Percentiles rank a stretch among this genome's conserved stretches.
These are phyloP conservation scores for Isotomurus palustris DNA, from an alignment of 2,888 invertebrate species.

Conservation along the genomic window DNA sequence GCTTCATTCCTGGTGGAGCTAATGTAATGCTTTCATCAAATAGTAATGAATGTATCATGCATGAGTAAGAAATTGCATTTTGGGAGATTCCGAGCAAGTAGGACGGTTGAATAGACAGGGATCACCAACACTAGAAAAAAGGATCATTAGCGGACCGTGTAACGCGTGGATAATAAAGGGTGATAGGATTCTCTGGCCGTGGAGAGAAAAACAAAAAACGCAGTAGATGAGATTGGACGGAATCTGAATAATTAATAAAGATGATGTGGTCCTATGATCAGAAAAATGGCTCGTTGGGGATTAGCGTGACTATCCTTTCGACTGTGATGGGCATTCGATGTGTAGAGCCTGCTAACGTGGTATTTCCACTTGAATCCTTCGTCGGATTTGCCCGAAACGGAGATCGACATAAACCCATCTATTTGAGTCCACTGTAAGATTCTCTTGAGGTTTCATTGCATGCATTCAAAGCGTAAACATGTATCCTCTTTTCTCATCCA, in stretches of 20 bases:
- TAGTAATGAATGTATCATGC: too few species aligned
- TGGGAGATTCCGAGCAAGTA: too few species aligned
- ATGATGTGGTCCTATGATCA: slow-evolving; percentile 43
- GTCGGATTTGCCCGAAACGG: slow-evolving; percentile 10
- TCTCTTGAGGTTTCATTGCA: slow-evolving; percentile 14
- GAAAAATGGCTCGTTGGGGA: slow-evolving; percentile 45
- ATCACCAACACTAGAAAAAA: too few species aligned
- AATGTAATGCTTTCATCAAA: too few species aligned
- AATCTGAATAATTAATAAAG: slow-evolving; percentile 44
- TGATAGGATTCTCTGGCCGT: too few species aligned
- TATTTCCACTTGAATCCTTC: slow-evolving; percentile 11
- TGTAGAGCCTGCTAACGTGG: neutral
- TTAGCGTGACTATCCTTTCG: slow-evolving; percentile 43
- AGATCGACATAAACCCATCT: slow-evolving; percentile 11
- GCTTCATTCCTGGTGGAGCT: too few species aligned
- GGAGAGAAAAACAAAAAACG: neutral
- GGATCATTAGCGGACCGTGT: too few species aligned
- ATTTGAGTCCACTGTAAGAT: slow-evolving; percentile 4
- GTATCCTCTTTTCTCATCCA: neutral
- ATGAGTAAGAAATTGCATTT: too few species aligned
- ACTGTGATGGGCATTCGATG: slow-evolving; percentile 15
- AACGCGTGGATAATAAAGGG: too few species aligned
- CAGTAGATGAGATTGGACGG: slow-evolving; percentile 41
- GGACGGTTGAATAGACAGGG: too few species aligned
- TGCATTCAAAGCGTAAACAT: slow-evolving; percentile 10